These are phyloP conservation scores for Cladorhizidae sp. DNA, from an alignment of 37 sponge, comb jelly and placozoan genomes.

Conservation along the genomic window DNA sequence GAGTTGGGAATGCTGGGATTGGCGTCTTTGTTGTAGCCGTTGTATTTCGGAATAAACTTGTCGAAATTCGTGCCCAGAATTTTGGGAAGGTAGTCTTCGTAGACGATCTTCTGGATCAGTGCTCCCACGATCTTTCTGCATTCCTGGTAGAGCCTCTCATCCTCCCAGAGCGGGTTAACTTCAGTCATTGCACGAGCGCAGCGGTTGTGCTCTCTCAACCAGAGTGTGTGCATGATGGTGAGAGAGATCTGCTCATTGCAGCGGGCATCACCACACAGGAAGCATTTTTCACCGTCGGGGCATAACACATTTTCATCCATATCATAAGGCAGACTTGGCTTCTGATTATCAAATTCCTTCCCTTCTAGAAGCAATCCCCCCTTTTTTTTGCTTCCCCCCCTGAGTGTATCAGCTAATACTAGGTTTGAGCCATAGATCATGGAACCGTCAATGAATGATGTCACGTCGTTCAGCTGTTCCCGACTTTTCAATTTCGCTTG, in stretches of 20 bases:
- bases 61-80: slow-evolving; percentile 53
- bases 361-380: slow-evolving; percentile 33
- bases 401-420: slow-evolving; percentile 16
- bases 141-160: slow-evolving; percentile 89
- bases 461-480: slow-evolving; percentile 80
- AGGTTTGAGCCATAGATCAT: slow-evolving; percentile 73
- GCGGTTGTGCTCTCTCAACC: too few species aligned
- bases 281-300: slow-evolving; percentile 63
- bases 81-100: slow-evolving; percentile 84
- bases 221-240: too few species aligned
- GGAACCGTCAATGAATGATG: too few species aligned
- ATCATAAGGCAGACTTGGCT: slow-evolving; percentile 41
- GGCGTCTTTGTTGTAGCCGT: slow-evolving; percentile 56
- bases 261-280: too few species aligned
- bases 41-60: slow-evolving; percentile 34
- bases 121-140: slow-evolving; percentile 85
- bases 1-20: slow-evolving; percentile 66
- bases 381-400: slow-evolving; percentile 21
- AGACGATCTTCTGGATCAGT: slow-evolving; percentile 81
- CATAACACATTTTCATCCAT: background rate
- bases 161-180: slow-evolving; percentile 80
- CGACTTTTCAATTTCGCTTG: slow-evolving; percentile 30
- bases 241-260: too few species aligned
- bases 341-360: background rate
- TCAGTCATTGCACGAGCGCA: too few species aligned